Conservation (phyloP, 2,888 invertebrate species). For the Venustoraphidia nigricollis region DNA sequence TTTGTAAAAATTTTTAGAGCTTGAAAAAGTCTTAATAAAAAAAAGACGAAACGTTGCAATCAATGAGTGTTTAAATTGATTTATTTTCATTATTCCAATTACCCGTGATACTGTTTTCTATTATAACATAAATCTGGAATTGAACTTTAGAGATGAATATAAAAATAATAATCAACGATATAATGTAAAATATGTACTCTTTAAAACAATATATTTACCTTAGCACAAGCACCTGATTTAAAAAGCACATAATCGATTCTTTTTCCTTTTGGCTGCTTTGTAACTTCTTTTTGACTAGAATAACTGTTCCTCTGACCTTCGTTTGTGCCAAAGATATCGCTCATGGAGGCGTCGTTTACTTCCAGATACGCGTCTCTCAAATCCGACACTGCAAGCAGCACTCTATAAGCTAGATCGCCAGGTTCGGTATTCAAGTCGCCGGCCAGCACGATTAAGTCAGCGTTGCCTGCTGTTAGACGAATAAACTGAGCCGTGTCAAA, state of each 20-base stretch:
- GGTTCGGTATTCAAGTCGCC: slow-evolving; percentile 93
- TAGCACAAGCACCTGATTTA: slow-evolving; percentile 24
- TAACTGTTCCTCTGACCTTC: slow-evolving; percentile 74
- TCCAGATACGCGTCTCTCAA: slow-evolving; percentile 33
- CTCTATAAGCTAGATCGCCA: slow-evolving; percentile 61
- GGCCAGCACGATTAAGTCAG: slow-evolving; percentile 73
- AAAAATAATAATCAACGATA: background rate
- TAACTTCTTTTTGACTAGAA: slow-evolving; percentile 36
- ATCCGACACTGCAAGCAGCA: slow-evolving; percentile 39
- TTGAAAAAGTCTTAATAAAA: no score
- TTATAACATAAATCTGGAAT: no score
- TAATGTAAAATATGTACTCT: background rate
- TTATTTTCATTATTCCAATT: no score
- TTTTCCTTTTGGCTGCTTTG: slow-evolving; percentile 53
- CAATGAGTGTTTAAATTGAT: no score
- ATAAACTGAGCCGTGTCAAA: slow-evolving; percentile 92
- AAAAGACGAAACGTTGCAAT: no score
- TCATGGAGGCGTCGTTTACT: slow-evolving; percentile 15
- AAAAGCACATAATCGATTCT: slow-evolving; percentile 88
- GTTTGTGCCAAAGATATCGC: slow-evolving; percentile 38
- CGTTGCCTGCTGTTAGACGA: slow-evolving; percentile 58
- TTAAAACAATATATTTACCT: slow-evolving; percentile 10
- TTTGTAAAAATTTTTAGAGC: no score
- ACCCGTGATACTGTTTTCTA: no score
- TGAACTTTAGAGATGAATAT: slow-evolving; percentile 5